Percentiles rank a stretch among this genome's conserved stretches.
phyloP scores from a whole-genome alignment of 2,888 invertebrate species.

The Clivina fossor region DNA sequence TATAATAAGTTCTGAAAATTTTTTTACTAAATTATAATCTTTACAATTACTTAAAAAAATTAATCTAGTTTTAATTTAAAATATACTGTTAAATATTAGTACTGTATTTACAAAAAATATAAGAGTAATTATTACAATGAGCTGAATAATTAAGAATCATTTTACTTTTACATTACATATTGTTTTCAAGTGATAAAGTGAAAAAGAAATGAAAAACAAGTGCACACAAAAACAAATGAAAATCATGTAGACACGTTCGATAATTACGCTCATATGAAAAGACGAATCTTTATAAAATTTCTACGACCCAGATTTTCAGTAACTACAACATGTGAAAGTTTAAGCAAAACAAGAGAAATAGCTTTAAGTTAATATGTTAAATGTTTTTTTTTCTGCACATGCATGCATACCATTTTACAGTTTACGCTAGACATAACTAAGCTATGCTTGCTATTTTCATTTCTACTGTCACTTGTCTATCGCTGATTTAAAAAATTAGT shows the following conservation, averaged over 20 bases:
- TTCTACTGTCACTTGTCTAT: no score
- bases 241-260: constrained; percentile 23
- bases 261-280: constrained; percentile 27
- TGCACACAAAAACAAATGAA: no score
- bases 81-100: background rate
- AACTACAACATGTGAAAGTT: constrained; percentile 21
- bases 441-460: no score
- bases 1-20: no score
- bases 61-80: no score
- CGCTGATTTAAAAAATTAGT: no score
- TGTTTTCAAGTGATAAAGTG: background rate
- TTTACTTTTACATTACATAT: background rate
- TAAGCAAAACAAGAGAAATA: constrained; percentile 27
- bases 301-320: constrained; percentile 31
- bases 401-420: no score
- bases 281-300: constrained; percentile 25
- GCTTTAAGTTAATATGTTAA: no score
- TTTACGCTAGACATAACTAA: no score
- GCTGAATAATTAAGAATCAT: background rate
- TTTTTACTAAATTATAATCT: no score
- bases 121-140: background rate
- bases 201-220: constrained; percentile 9
- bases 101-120: background rate
- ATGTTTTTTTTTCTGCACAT: no score
- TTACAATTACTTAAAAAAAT: no score